A percentile compares a stretch with the other conserved stretches of the same genome.
Evolutionary conservation across 2,797 vertebrate species (phyloP).

Genomic region (Hephaestus fuliginosus): DNA sequence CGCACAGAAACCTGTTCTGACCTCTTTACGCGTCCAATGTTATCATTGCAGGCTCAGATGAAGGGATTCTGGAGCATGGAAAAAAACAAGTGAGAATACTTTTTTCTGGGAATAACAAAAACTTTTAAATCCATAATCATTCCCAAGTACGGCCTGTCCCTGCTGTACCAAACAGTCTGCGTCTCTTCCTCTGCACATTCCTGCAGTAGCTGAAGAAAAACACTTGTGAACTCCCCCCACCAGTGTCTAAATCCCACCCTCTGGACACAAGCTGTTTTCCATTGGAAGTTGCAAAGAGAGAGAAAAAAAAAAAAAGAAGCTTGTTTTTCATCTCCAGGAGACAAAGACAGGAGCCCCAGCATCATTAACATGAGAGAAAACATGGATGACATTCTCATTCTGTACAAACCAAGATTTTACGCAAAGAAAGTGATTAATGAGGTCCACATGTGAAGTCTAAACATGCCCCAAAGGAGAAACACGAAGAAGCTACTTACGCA

Average conservation of each 20-base stretch:
- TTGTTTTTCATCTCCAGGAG: slow-evolving; percentile 71
- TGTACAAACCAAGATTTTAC: background rate
- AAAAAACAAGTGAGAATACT: background rate
- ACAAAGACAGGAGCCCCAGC: slow-evolving; percentile 34
- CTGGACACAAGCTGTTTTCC: slow-evolving; percentile 42
- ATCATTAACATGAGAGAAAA: slow-evolving; percentile 25
- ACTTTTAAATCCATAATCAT: slow-evolving; percentile 49
- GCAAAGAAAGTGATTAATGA: background rate
- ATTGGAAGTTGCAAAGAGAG: slow-evolving; percentile 67
- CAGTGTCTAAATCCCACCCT: slow-evolving; percentile 64
- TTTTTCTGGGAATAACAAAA: background rate
- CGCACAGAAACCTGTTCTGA: slow-evolving; percentile 47
- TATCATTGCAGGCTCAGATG: slow-evolving; percentile 55
- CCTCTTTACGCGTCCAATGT: slow-evolving; percentile 59
- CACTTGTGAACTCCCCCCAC: slow-evolving; percentile 41
- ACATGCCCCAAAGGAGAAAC: slow-evolving; percentile 2
- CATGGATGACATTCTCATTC: background rate
- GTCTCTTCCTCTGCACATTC: slow-evolving; percentile 50
- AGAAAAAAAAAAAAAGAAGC: slow-evolving; percentile 50
- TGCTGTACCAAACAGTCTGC: slow-evolving; percentile 9
- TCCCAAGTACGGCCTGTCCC: background rate
- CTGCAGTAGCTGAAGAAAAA: slow-evolving; percentile 60
- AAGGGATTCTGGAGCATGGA: background rate
- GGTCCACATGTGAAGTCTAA: background rate
- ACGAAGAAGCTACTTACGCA: slow-evolving; percentile 63